phyloP scores from a whole-genome alignment of 2,113 vertebrate species.

The Arothron firmamentum region DNA sequence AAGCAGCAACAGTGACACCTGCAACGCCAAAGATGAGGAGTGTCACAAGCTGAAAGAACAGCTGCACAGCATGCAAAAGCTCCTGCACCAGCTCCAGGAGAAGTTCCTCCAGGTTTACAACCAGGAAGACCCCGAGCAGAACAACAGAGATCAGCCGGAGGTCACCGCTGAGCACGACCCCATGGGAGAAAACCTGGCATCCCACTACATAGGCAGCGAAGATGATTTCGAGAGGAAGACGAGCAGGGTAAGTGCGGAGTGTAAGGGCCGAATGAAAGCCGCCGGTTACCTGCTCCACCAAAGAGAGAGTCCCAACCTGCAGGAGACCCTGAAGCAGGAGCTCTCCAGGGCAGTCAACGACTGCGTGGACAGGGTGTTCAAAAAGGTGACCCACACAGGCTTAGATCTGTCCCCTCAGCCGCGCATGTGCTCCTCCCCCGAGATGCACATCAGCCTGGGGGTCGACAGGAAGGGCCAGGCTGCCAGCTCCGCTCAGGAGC shows the following conservation, averaged over 20 bases:
- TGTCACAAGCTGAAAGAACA: slow-evolving; percentile 83
- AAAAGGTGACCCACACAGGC: slow-evolving; percentile 62
- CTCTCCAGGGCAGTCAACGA: slow-evolving; percentile 76
- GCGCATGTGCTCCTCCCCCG: slow-evolving; percentile 56
- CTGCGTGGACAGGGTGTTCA: slow-evolving; percentile 85
- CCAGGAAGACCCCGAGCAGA: slow-evolving; percentile 53
- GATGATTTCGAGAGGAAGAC: slow-evolving; percentile 51
- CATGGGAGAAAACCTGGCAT: slow-evolving; percentile 26
- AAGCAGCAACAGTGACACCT: slow-evolving; percentile 23
- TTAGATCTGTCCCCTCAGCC: slow-evolving; percentile 55
- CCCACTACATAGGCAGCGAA: slow-evolving; percentile 23
- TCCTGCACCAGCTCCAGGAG: slow-evolving; percentile 82
- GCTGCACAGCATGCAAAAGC: slow-evolving; percentile 83
- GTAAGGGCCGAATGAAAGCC: slow-evolving; percentile 43
- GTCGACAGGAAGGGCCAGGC: slow-evolving; percentile 57
- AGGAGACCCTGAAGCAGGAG: slow-evolving; percentile 83
- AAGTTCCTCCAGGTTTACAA: slow-evolving; percentile 80
- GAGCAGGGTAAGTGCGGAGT: slow-evolving; percentile 26
- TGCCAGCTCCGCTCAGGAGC: slow-evolving; percentile 43
- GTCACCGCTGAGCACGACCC: slow-evolving; percentile 22
- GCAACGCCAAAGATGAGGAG: slow-evolving; percentile 68
- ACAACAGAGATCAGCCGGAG: slow-evolving; percentile 29
- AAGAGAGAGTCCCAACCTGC: slow-evolving; percentile 66
- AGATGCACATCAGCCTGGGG: slow-evolving; percentile 30
- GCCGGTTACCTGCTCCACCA: slow-evolving; percentile 46